Percentiles rank a stretch among this genome's conserved stretches.
These are phyloP conservation scores for Biston stratarius DNA, from an alignment of 2,888 invertebrate species.

Conservation along the genomic window DNA sequence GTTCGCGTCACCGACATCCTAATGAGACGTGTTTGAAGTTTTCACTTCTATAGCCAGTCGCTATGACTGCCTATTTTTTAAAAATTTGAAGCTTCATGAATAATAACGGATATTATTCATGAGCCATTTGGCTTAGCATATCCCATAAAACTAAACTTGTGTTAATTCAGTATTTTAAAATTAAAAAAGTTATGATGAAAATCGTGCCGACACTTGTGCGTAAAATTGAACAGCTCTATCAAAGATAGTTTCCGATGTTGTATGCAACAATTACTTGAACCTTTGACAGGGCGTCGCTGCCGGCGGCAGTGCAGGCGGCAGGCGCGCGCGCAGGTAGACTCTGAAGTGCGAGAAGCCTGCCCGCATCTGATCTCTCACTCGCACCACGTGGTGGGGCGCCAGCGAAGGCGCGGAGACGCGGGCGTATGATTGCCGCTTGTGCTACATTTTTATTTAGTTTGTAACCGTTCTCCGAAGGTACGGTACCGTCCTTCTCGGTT, in stretches of 20 bases:
- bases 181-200: conserved; percentile 37
- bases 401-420: conserved; percentile 64
- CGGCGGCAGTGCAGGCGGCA: conserved; percentile 71
- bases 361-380: conserved; percentile 60
- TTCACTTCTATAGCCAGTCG: no score
- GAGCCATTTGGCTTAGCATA: no score
- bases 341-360: conserved; percentile 55
- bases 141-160: neutral
- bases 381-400: conserved; percentile 79
- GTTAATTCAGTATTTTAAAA: conserved; percentile 5
- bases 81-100: no score
- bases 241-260: conserved; percentile 59
- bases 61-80: no score
- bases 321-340: conserved; percentile 83
- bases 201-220: conserved; percentile 44
- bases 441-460: conserved; percentile 87
- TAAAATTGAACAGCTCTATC: conserved; percentile 48
- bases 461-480: conserved; percentile 74
- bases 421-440: conserved; percentile 79
- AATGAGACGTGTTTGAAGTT: no score
- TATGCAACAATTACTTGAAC: conserved; percentile 77
- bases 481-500: conserved; percentile 55
- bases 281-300: conserved; percentile 82
- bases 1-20: no score
- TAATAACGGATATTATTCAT: no score